Evolutionary conservation across 2,888 invertebrate species (phyloP).

Genomic region (Invenusta paracnida): DNA sequence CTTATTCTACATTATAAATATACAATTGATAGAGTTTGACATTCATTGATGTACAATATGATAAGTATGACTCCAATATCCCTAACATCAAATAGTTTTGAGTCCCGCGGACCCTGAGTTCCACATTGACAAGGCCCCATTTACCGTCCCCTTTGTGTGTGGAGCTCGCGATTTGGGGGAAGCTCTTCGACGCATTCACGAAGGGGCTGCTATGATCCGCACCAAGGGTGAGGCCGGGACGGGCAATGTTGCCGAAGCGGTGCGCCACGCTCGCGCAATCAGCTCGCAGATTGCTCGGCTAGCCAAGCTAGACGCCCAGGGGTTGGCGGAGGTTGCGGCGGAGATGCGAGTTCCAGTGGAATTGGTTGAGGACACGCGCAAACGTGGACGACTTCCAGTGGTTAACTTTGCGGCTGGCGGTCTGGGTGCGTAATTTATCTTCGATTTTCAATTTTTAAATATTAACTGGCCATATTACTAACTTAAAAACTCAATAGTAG

Average conservation of each 20-base stretch:
- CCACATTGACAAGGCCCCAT: conserved; percentile 49
- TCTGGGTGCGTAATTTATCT: conserved; percentile 51
- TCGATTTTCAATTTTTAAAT: no score
- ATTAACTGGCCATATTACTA: no score
- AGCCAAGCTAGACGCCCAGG: conserved; percentile 51
- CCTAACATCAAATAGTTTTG: not conserved
- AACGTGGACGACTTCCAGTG: conserved; percentile 54
- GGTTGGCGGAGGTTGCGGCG: conserved; percentile 49
- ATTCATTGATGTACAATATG: no score
- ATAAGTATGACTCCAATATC: no score
- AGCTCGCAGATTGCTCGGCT: conserved; percentile 52
- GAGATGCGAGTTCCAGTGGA: conserved; percentile 52
- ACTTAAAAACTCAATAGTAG: no score
- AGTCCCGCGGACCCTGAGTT: conserved; percentile 34
- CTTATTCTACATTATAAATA: no score
- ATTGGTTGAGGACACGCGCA: conserved; percentile 52
- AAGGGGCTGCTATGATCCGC: conserved; percentile 57
- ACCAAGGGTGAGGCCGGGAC: conserved; percentile 58
- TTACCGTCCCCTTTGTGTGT: conserved; percentile 56
- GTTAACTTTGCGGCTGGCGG: conserved; percentile 58
- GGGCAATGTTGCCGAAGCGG: conserved; percentile 56
- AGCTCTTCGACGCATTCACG: conserved; percentile 53
- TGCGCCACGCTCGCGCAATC: conserved; percentile 53
- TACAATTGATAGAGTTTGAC: no score
- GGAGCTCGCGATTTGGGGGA: conserved; percentile 56